phyloP scores from a whole-genome alignment of 2,797 vertebrate genomes.

The Alauda arvensis region DNA sequence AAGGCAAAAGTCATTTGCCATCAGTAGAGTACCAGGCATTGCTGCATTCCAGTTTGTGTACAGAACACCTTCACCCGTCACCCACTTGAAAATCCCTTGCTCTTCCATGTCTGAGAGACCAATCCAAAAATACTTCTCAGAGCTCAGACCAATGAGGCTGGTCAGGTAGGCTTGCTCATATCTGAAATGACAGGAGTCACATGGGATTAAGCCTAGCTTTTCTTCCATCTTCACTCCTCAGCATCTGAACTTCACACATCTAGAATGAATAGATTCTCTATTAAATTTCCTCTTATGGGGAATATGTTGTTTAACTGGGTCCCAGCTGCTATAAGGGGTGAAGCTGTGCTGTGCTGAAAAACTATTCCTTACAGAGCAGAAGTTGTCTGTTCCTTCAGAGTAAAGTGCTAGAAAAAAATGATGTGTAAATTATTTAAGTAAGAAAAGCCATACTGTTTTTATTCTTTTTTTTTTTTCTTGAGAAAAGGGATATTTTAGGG shows the following conservation, averaged over 20 bases:
- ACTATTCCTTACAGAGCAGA: neutral
- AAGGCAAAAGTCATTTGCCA: neutral
- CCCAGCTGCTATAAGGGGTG: neutral
- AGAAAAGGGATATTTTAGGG: neutral
- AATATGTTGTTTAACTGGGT: neutral
- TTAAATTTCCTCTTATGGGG: neutral
- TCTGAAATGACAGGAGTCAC: slow-evolving; percentile 63
- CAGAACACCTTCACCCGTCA: slow-evolving; percentile 66
- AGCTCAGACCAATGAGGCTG: slow-evolving; percentile 84
- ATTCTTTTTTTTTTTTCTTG: neutral
- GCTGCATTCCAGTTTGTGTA: slow-evolving; percentile 88
- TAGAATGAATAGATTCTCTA: neutral
- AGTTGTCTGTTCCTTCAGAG: neutral
- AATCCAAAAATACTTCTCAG: slow-evolving; percentile 90
- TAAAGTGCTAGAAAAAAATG: neutral
- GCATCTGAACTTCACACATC: neutral
- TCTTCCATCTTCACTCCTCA: neutral
- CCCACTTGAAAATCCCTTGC: slow-evolving; percentile 79
- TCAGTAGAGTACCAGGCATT: slow-evolving; percentile 83
- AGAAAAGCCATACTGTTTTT: neutral
- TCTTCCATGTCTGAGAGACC: slow-evolving; percentile 80
- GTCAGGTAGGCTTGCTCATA: slow-evolving; percentile 90
- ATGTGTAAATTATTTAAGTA: neutral
- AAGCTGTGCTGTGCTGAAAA: neutral
- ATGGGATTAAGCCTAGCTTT: neutral